These are phyloP conservation scores for Melanotaenia nigrans DNA, from an alignment of 2,797 vertebrate species.

Conservation along the genomic window DNA sequence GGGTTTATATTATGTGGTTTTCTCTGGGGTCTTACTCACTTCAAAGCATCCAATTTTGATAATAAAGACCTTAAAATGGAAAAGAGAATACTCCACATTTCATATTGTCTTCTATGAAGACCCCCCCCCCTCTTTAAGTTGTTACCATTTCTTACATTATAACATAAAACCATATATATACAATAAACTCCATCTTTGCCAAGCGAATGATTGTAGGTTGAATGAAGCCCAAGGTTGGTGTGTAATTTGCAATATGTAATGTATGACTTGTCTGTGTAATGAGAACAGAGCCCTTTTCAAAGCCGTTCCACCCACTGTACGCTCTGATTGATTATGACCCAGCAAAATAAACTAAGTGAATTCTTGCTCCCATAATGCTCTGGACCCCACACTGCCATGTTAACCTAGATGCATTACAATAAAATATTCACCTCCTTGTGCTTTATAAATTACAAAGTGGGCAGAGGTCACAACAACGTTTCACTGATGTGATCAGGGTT, in stretches of 20 bases:
- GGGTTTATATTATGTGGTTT: conserved; percentile 68
- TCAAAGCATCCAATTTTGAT: conserved; percentile 61
- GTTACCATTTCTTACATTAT: conserved; percentile 48
- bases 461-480: conserved; percentile 61
- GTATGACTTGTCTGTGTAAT: conserved; percentile 82
- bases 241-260: conserved; percentile 72
- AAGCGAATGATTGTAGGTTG: conserved; percentile 35
- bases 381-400: conserved; percentile 68
- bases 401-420: conserved; percentile 79
- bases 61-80: conserved; percentile 59
- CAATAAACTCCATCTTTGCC: conserved; percentile 33
- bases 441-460: conserved; percentile 79
- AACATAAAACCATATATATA: conserved; percentile 67
- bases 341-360: conserved; percentile 73
- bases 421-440: conserved; percentile 76
- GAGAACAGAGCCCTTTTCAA: conserved; percentile 76
- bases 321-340: conserved; percentile 81
- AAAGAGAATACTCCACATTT: conserved; percentile 46
- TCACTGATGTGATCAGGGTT: conserved; percentile 58
- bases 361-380: conserved; percentile 72
- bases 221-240: conserved; percentile 48
- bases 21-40: conserved; percentile 59
- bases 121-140: conserved; percentile 27
- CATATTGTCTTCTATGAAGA: conserved; percentile 37
- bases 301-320: conserved; percentile 71